Evolutionary conservation across 2,797 vertebrate species (phyloP).

Genomic region (Pangasius mekongensis): DNA sequence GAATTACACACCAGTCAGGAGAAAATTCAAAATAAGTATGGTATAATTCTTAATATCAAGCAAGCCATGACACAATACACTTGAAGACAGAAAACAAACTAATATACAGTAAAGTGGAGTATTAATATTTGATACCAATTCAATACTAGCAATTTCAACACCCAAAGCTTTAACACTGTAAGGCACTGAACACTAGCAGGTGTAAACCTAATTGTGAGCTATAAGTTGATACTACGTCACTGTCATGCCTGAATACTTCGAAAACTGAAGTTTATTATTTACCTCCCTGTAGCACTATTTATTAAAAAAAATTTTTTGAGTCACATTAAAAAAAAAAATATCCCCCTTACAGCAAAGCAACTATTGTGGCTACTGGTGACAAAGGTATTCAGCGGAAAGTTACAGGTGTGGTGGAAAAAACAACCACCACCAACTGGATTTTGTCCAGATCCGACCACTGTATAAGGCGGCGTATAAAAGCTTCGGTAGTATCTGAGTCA

Average conservation of each 20-base stretch:
- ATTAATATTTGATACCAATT: background rate
- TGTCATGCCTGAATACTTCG: background rate
- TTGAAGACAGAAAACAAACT: too few species aligned
- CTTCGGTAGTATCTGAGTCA: conserved; percentile 24
- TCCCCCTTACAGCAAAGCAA: background rate
- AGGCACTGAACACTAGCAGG: background rate
- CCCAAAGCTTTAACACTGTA: background rate
- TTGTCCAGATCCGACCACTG: background rate
- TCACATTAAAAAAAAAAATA: background rate
- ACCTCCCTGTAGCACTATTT: background rate
- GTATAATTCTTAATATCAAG: background rate
- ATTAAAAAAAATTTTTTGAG: background rate
- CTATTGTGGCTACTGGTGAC: background rate
- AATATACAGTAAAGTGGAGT: background rate
- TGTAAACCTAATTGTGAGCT: background rate
- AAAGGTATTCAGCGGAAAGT: background rate
- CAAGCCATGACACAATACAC: too few species aligned
- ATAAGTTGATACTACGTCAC: too few species aligned
- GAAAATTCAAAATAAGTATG: background rate
- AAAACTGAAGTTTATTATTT: background rate
- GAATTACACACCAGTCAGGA: background rate
- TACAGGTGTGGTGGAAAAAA: background rate
- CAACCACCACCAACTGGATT: background rate
- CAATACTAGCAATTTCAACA: background rate
- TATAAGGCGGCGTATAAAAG: background rate